These are phyloP conservation scores for Vicugna pacos DNA, from an alignment of 2,113 vertebrate genomes.

Conservation along the genomic window DNA sequence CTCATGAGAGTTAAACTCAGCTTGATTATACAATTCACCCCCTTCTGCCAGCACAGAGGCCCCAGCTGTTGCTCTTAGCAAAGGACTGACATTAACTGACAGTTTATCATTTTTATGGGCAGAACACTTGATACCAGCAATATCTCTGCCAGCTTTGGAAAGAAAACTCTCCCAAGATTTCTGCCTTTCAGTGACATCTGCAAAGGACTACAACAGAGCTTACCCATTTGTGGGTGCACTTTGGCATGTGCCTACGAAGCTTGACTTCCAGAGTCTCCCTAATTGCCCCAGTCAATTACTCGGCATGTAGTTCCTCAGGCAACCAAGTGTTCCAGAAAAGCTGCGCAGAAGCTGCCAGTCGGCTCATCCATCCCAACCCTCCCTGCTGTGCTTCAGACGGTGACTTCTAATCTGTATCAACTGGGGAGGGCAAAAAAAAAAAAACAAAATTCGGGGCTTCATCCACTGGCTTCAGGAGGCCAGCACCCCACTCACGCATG, in stretches of 20 bases:
- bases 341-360: not conserved
- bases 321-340: conserved; percentile 51
- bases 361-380: not conserved
- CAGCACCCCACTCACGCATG: too few species aligned
- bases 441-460: not conserved
- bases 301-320: not conserved
- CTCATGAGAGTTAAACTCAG: conserved; percentile 1
- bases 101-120: conserved; percentile 68
- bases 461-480: not conserved
- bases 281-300: conserved; percentile 33
- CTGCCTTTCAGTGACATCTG: conserved; percentile 57
- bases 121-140: conserved; percentile 57
- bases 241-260: conserved; percentile 9
- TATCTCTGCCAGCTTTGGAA: conserved; percentile 57
- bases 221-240: not conserved
- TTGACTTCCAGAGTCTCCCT: conserved; percentile 20
- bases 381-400: not conserved
- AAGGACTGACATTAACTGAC: conserved; percentile 60
- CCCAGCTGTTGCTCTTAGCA: conserved; percentile 72
- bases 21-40: conserved; percentile 56
- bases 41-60: conserved; percentile 36
- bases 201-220: not conserved
- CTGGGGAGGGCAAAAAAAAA: not conserved
- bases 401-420: not conserved
- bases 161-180: conserved; percentile 55